A percentile compares a stretch with the other conserved stretches of the same genome.
Evolutionary conservation across 2,797 vertebrate genomes (phyloP).

Genomic region (Lutra lutra): DNA sequence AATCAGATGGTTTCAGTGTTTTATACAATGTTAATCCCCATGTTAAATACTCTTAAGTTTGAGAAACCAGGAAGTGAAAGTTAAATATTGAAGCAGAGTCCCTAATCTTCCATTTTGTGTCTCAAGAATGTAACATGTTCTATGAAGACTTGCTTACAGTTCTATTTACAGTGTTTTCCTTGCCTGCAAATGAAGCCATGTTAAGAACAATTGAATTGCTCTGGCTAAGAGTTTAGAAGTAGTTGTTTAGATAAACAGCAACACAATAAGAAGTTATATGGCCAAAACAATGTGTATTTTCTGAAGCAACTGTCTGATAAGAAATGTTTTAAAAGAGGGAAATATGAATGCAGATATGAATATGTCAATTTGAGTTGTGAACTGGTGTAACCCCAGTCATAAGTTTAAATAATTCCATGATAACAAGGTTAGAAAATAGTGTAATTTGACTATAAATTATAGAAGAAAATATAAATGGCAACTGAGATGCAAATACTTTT

Average conservation of each 20-base stretch:
- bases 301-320: neutral
- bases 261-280: neutral
- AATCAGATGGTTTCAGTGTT: constrained; percentile 62
- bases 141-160: neutral
- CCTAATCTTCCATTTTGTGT: neutral
- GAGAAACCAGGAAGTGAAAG: constrained; percentile 69
- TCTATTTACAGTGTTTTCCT: constrained; percentile 35
- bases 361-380: constrained; percentile 4
- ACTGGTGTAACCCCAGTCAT: neutral
- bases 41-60: constrained; percentile 72
- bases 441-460: constrained; percentile 2
- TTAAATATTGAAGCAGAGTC: constrained; percentile 36
- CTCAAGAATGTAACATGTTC: constrained; percentile 21
- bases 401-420: constrained; percentile 50
- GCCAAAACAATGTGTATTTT: constrained; percentile 20
- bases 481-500: neutral
- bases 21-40: constrained; percentile 62
- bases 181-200: constrained; percentile 19
- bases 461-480: neutral
- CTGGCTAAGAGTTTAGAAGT: constrained; percentile 37
- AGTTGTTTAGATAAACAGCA: constrained; percentile 33
- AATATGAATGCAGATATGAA: neutral
- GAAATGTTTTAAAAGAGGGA: constrained; percentile 47
- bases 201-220: constrained; percentile 52
- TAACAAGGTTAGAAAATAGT: constrained; percentile 32